Conservation (phyloP, 2,888 invertebrate species). For the Strigamia maritima region DNA sequence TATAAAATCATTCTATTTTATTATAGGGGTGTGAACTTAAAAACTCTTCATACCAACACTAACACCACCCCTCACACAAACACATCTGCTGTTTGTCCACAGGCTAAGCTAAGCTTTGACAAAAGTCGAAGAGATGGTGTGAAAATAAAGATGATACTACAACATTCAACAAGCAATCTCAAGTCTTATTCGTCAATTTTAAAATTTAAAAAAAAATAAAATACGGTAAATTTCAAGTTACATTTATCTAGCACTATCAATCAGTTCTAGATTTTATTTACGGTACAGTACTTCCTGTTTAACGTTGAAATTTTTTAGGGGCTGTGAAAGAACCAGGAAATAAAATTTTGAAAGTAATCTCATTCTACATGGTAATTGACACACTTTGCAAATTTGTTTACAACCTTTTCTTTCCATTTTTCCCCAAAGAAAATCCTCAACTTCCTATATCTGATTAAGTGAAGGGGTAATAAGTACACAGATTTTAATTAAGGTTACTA, state of each 20-base stretch:
- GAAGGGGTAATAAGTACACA: too few species aligned
- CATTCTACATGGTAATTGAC: not conserved
- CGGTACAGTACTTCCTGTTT: too few species aligned
- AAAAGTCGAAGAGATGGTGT: not conserved
- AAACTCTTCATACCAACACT: not conserved
- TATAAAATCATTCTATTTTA: not conserved
- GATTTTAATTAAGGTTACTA: too few species aligned
- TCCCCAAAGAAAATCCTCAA: too few species aligned
- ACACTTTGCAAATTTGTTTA: not conserved
- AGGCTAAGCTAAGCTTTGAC: not conserved
- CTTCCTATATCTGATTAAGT: too few species aligned
- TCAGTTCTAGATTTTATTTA: too few species aligned
- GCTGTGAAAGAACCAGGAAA: not conserved
- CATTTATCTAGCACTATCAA: too few species aligned
- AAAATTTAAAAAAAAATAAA: too few species aligned
- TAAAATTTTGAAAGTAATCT: not conserved
- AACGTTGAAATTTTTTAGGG: too few species aligned
- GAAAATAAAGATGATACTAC: not conserved
- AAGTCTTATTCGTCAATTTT: too few species aligned
- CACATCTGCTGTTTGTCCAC: not conserved
- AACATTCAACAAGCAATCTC: too few species aligned
- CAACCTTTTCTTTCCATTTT: not conserved
- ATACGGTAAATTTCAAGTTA: too few species aligned
- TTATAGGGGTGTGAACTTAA: not conserved
- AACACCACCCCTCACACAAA: not conserved